A percentile compares a stretch with the other conserved stretches of the same genome.
Conservation (phyloP, 1,140 invertebrate genomes). For the Drosophila persimilis region DNA sequence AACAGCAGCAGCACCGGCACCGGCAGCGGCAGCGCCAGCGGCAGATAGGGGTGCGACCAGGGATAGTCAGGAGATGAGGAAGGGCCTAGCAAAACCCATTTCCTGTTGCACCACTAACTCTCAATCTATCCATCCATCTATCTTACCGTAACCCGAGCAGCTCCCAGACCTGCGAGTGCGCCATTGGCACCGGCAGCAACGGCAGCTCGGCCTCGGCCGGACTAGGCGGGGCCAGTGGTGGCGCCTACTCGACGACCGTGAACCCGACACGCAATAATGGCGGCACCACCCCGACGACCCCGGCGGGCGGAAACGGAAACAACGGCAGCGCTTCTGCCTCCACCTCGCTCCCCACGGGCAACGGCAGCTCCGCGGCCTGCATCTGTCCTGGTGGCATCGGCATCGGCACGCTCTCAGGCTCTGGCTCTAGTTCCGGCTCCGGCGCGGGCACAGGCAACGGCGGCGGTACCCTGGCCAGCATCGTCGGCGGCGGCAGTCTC, state of each 20-base stretch:
- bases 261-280: constrained; percentile 81
- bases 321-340: constrained; percentile 56
- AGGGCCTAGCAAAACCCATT: too few species aligned
- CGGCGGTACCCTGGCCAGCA: constrained; percentile 66
- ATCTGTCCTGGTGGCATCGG: constrained; percentile 54
- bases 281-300: constrained; percentile 79
- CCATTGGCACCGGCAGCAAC: constrained; percentile 84
- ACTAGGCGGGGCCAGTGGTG: constrained; percentile 46
- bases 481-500: constrained; percentile 70
- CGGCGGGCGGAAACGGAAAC: constrained; percentile 72
- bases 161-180: constrained; percentile 83
- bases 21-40: too few species aligned
- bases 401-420: constrained; percentile 17
- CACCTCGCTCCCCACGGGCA: constrained; percentile 14
- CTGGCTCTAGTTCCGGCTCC: constrained; percentile 25
- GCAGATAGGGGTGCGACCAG: constrained; percentile 16
- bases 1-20: not conserved
- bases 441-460: constrained; percentile 23
- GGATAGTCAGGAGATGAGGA: constrained; percentile 1
- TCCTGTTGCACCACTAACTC: constrained; percentile 25
- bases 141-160: constrained; percentile 31
- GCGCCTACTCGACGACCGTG: constrained; percentile 78
- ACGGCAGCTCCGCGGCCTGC: constrained; percentile 36
- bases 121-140: constrained; percentile 13
- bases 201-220: constrained; percentile 76